A percentile compares a stretch with the other conserved stretches of the same genome.
These are phyloP conservation scores for Dinoponera quadriceps DNA, from an alignment of 1,140 invertebrate species.

Conservation along the genomic window DNA sequence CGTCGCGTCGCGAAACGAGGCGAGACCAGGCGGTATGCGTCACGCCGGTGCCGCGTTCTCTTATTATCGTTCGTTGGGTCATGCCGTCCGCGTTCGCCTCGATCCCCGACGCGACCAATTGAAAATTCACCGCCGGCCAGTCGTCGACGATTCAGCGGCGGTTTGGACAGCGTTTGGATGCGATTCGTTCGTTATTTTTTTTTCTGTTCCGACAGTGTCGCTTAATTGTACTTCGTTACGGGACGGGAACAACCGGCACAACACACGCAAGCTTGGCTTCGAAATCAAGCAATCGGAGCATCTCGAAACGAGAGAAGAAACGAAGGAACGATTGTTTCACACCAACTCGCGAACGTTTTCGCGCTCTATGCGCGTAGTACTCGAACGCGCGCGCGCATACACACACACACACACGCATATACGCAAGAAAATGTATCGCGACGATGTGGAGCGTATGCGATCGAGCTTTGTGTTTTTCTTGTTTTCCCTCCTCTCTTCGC, in stretches of 20 bases:
- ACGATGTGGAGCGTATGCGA: not conserved
- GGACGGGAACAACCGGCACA: conserved; percentile 42
- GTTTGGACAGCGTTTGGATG: conserved; percentile 20
- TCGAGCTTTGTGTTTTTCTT: not conserved
- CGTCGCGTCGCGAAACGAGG: conserved; percentile 49
- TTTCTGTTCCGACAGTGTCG: conserved; percentile 9
- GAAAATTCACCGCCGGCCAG: conserved; percentile 69
- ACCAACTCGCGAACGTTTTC: too few relatives aligned
- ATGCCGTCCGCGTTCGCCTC: conserved; percentile 42
- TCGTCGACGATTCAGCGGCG: conserved; percentile 60
- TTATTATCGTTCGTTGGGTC: not conserved
- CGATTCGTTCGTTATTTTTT: conserved; percentile 36
- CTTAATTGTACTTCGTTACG: conserved; percentile 46
- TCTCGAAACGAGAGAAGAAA: conserved; percentile 5
- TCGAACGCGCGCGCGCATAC: too few relatives aligned
- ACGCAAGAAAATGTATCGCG: too few relatives aligned
- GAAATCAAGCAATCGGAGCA: conserved; percentile 6
- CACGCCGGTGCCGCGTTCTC: too few relatives aligned
- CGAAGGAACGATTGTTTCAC: conserved; percentile 6
- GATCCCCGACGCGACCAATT: conserved; percentile 70
- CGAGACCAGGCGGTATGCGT: not conserved
- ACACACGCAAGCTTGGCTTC: conserved; percentile 6
- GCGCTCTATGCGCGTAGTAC: too few relatives aligned
- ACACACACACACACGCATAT: too few relatives aligned
- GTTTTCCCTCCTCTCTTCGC: too few relatives aligned